These are phyloP conservation scores for Rissa tridactyla DNA, from an alignment of 2,113 vertebrate genomes.

Conservation along the genomic window DNA sequence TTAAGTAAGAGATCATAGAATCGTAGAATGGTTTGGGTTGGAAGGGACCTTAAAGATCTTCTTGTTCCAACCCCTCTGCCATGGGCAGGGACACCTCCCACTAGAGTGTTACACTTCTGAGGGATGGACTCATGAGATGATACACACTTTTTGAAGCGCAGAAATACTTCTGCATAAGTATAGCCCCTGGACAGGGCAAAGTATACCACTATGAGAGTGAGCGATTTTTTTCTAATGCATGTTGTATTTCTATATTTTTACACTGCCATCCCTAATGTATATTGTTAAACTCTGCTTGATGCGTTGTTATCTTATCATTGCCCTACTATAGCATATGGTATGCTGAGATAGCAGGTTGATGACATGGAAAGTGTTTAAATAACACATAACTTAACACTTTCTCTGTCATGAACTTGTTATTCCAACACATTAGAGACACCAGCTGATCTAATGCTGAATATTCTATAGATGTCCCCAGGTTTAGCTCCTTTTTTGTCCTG, in stretches of 20 bases:
- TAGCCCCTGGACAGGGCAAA: not conserved
- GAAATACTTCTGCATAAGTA: not conserved
- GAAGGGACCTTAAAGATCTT: too few relatives aligned
- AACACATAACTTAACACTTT: conserved; percentile 11
- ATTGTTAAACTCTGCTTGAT: conserved; percentile 31
- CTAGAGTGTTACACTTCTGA: not conserved
- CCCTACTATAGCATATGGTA: conserved; percentile 44
- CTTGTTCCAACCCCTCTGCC: too few relatives aligned
- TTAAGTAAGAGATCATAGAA: not conserved
- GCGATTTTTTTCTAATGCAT: accelerated
- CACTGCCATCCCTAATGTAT: not conserved
- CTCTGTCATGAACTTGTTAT: conserved; percentile 41
- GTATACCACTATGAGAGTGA: not conserved
- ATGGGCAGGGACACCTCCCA: too few relatives aligned
- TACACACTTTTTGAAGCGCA: not conserved
- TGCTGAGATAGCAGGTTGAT: conserved; percentile 48
- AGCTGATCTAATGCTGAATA: conserved; percentile 10
- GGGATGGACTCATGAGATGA: not conserved
- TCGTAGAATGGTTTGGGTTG: too few relatives aligned
- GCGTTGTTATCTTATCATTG: conserved; percentile 32
- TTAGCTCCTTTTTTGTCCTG: not conserved
- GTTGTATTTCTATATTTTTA: conserved; percentile 23
- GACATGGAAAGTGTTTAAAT: conserved; percentile 38
- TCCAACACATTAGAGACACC: not conserved
- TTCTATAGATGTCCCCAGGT: not conserved